Evolutionary conservation across 2,113 vertebrate genomes (phyloP).

Genomic region (Thryonomys swinderianus): DNA sequence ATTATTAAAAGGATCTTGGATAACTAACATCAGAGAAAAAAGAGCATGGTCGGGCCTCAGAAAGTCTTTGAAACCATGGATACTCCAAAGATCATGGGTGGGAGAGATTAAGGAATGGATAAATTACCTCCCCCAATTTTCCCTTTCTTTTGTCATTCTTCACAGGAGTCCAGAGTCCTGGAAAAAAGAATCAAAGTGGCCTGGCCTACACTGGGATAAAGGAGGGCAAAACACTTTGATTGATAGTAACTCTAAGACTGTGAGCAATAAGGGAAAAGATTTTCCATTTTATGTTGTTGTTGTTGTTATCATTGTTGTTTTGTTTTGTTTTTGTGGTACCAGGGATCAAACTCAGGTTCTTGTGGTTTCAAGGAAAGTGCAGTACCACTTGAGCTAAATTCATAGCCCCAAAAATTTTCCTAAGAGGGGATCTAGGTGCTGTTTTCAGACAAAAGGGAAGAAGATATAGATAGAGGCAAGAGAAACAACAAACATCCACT

Average conservation of each 20-base stretch:
- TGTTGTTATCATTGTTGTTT: too few relatives aligned
- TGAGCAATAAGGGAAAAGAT: neutral
- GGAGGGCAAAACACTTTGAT: neutral
- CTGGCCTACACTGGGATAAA: neutral
- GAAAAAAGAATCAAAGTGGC: neutral
- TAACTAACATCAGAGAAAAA: neutral
- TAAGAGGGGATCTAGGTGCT: neutral
- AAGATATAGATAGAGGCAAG: neutral
- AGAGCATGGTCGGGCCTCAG: neutral
- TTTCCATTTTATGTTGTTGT: neutral
- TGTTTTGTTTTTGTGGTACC: too few relatives aligned
- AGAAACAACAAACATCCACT: neutral
- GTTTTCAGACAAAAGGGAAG: neutral
- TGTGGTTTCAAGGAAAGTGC: too few relatives aligned
- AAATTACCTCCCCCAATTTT: neutral
- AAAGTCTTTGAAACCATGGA: neutral
- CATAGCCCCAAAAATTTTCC: neutral
- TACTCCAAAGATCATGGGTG: neutral
- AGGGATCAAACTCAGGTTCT: too few relatives aligned
- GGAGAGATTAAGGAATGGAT: neutral
- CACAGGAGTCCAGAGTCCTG: neutral
- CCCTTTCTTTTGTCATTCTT: neutral
- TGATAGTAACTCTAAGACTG: neutral
- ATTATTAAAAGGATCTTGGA: conserved; percentile 7
- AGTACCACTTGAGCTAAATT: too few relatives aligned